Base-by-base conservation (phyloP, 2,888 invertebrate species). In the Eulithis testata region DNA sequence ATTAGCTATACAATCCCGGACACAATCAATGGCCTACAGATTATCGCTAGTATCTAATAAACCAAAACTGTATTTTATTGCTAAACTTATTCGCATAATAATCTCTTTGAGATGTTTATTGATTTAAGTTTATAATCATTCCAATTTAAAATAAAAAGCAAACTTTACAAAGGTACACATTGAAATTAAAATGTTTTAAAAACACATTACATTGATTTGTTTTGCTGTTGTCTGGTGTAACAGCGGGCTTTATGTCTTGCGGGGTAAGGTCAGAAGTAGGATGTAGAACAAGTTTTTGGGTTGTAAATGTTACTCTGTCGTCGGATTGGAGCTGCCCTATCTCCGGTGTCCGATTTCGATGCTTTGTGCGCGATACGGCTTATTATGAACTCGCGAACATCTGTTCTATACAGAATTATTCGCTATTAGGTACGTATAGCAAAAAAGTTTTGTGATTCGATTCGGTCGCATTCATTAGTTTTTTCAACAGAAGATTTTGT, bases 331-430 rank as follows among this genome's bases (percentile, higher is more conserved):
- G 81, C 83, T 89, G 88, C 88, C 88, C 90, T 90, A 90, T 91
- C 91, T 88, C 87, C 88, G 91, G 93, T 93, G 91, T 93, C 91
- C 85, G 89, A 91, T 93, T 90, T 89, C 93, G 86, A 88, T 87
- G 86, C 89, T 90, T 93, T 93, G 91, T 91, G 81, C 86, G 82
- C 91, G 93, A 93, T 91, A 91, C 82, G 87, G 86, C 93, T 93
- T 91, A 93, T 93, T 91, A 93, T 93, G 84, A 88, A 86, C 83
- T 79, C 82, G 88, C 84, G 88, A 90, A 91, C 90, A 93, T 91
- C 91, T 93, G 93, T 87, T 86, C 88, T 77, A 79, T 78, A 83
- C 83, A 81, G 83, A 87, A 85, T 90, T 86, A 88, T 89, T 88
- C 85, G 85, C 83, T 83, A 83, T 81, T 80, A 59, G 43, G 44